A percentile compares a stretch with the other conserved stretches of the same genome.
Evolutionary conservation across 1,140 invertebrate species (phyloP).

Genomic region (Meteorus sp.): DNA sequence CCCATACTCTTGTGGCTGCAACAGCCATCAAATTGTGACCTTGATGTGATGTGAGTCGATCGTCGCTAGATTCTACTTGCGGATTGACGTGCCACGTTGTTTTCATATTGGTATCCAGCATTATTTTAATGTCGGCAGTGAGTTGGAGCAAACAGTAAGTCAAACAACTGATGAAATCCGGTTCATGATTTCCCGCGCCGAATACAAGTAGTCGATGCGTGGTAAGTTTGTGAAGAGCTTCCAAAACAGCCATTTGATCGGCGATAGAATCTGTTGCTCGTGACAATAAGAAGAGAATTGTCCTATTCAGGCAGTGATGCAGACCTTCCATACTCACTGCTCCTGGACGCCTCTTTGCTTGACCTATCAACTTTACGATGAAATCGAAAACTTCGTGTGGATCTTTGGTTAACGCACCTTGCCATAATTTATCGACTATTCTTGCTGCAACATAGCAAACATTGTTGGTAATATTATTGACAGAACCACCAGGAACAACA

Average conservation of each 20-base stretch:
- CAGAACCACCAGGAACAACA: slow-evolving; percentile 74
- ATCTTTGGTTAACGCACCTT: slow-evolving; percentile 81
- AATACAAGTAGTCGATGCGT: slow-evolving; percentile 85
- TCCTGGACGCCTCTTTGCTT: slow-evolving; percentile 79
- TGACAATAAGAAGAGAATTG: slow-evolving; percentile 90
- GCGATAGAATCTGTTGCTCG: slow-evolving; percentile 85
- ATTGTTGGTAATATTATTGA: slow-evolving; percentile 82
- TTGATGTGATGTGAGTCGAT: slow-evolving; percentile 77
- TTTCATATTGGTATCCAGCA: slow-evolving; percentile 74
- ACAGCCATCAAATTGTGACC: slow-evolving; percentile 85
- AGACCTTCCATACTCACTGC: slow-evolving; percentile 79
- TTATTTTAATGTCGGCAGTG: slow-evolving; percentile 86
- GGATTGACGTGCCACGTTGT: slow-evolving; percentile 91
- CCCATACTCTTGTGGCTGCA: slow-evolving; percentile 93
- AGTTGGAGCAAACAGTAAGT: slow-evolving; percentile 94
- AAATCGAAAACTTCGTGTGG: slow-evolving; percentile 96
- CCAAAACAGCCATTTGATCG: slow-evolving; percentile 89
- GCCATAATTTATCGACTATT: slow-evolving; percentile 97
- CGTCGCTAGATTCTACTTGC: slow-evolving; percentile 71
- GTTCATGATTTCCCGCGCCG: slow-evolving; percentile 90
- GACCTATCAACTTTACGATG: slow-evolving; percentile 87
- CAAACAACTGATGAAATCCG: slow-evolving; percentile 93
- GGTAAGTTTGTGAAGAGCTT: slow-evolving; percentile 91
- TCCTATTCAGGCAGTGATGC: slow-evolving; percentile 92
- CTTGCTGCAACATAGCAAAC: slow-evolving; percentile 91